Evolutionary conservation across 2,797 vertebrate genomes (phyloP).

Genomic region (Coregonus suidteri): DNA sequence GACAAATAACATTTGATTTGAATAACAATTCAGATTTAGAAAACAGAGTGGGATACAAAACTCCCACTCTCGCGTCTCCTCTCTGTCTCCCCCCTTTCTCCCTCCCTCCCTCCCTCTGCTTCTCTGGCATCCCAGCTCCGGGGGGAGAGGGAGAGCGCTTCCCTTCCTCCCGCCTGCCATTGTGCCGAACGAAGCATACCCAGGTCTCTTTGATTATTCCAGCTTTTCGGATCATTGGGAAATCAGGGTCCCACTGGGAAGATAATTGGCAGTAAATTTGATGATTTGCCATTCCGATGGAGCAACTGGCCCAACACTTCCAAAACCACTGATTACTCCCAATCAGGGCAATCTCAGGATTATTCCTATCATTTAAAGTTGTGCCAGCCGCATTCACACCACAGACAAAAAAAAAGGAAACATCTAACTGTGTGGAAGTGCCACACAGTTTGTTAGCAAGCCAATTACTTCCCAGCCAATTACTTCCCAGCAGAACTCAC

Average conservation of each 20-base stretch:
- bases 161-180: conserved; percentile 6
- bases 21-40: conserved; percentile 26
- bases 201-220: conserved; percentile 19
- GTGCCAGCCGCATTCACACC: background rate
- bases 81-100: conserved; percentile 23
- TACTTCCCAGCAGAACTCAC: background rate
- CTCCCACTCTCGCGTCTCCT: background rate
- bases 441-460: background rate
- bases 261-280: conserved; percentile 43
- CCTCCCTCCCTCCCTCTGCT: conserved; percentile 17
- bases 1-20: too few species aligned
- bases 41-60: background rate
- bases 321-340: conserved; percentile 13
- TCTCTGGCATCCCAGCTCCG: conserved; percentile 23
- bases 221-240: conserved; percentile 22
- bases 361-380: background rate
- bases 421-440: background rate
- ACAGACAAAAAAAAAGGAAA: background rate
- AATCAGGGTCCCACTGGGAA: conserved; percentile 9
- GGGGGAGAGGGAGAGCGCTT: conserved; percentile 7
- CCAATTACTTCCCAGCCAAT: background rate
- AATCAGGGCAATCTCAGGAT: conserved; percentile 12
- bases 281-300: conserved; percentile 31
- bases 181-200: conserved; percentile 17
- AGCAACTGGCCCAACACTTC: conserved; percentile 14